Evolutionary conservation across 2,113 vertebrate species (phyloP).

Genomic region (Plectropomus leopardus): DNA sequence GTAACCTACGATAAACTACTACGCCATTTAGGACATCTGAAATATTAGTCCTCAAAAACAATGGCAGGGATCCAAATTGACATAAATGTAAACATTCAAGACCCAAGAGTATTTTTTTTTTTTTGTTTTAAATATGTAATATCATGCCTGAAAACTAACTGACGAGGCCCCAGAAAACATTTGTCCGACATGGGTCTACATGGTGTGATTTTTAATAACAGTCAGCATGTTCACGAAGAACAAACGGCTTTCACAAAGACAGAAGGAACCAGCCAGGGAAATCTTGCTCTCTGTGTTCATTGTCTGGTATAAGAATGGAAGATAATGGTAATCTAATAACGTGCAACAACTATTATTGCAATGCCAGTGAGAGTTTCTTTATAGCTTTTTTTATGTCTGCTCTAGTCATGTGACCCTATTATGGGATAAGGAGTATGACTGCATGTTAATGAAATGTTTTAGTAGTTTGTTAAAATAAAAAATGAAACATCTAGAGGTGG

Average conservation of each 20-base stretch:
- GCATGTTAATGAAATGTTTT: conserved; percentile 58
- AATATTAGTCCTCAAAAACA: neutral
- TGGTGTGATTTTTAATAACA: neutral
- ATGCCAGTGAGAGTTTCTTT: neutral
- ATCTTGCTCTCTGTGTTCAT: conserved; percentile 12
- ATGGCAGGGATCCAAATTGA: neutral
- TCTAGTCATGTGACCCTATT: conserved; percentile 8
- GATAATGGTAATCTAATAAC: neutral
- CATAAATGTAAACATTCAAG: neutral
- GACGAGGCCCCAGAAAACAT: neutral
- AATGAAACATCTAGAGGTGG: conserved; percentile 39
- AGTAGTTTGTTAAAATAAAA: conserved; percentile 56
- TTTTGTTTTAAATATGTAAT: neutral
- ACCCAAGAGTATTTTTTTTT: too few relatives aligned
- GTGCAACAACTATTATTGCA: neutral
- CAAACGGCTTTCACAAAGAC: conserved; percentile 3
- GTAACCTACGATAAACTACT: neutral
- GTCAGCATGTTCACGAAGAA: neutral
- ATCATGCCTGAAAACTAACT: neutral
- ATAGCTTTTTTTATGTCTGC: conserved; percentile 12
- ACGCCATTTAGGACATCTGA: neutral
- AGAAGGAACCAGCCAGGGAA: neutral
- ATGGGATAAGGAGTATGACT: conserved; percentile 1
- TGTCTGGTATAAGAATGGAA: neutral
- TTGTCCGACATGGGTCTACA: neutral